Evolutionary conservation across 2,113 vertebrate genomes (phyloP).

Genomic region (Eira barbara): DNA sequence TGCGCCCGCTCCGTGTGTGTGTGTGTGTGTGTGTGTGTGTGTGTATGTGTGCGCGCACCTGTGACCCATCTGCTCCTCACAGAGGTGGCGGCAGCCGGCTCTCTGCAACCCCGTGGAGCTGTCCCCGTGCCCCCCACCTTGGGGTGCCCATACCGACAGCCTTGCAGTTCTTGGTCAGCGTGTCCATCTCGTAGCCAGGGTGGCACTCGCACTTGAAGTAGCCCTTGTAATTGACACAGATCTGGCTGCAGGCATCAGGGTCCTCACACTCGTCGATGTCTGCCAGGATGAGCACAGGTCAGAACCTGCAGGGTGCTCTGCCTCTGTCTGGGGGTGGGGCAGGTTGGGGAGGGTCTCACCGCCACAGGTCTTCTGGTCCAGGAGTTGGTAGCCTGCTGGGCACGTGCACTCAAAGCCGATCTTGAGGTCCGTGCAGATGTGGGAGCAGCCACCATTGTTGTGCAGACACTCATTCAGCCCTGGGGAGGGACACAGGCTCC

Average conservation of each 20-base stretch:
- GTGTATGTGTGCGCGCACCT: too few species aligned
- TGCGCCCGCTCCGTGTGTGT: background rate
- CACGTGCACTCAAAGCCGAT: conserved; percentile 95
- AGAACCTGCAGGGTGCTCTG: conserved; percentile 34
- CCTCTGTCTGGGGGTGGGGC: conserved; percentile 51
- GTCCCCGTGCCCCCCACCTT: background rate
- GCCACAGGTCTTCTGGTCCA: conserved; percentile 98
- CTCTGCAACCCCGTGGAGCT: background rate
- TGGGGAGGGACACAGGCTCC: conserved; percentile 68
- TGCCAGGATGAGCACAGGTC: conserved; percentile 80
- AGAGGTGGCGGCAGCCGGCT: accelerated
- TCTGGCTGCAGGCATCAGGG: conserved; percentile 96
- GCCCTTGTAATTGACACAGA: conserved; percentile 99
- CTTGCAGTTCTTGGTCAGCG: conserved; percentile 96
- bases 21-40: background rate
- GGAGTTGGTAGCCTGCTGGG: conserved; percentile 93
- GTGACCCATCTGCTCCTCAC: background rate
- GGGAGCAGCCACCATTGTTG: conserved; percentile 97
- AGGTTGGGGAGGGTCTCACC: conserved; percentile 83
- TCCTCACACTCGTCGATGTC: conserved; percentile 99
- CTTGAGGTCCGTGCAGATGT: conserved; percentile 94
- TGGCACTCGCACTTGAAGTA: conserved; percentile 98
- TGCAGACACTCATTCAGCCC: conserved; percentile 88
- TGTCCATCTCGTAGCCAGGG: conserved; percentile 97
- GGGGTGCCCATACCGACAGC: conserved; percentile 90